Conservation (phyloP, 2,888 invertebrate species). For the Hypena proboscidalis region DNA sequence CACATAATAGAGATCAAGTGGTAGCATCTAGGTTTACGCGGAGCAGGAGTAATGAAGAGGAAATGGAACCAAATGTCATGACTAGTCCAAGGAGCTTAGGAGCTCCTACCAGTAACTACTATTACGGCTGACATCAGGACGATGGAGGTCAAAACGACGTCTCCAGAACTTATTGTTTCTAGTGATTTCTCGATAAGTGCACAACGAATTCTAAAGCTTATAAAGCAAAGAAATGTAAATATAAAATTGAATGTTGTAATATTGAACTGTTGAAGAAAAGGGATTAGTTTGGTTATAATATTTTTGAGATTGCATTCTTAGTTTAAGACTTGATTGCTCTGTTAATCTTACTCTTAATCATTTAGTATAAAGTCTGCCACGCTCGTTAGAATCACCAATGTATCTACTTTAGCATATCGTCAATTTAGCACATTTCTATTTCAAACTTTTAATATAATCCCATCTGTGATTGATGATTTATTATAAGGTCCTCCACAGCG, state of each 20-base stretch:
- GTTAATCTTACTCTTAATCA: conserved; percentile 27
- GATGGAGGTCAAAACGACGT: conserved; percentile 46
- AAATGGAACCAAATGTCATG: conserved; percentile 59
- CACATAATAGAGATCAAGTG: conserved; percentile 53
- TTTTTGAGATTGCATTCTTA: conserved; percentile 31
- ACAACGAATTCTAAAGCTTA: conserved; percentile 25
- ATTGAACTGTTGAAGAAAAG: conserved; percentile 24
- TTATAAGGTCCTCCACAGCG: conserved; percentile 19
- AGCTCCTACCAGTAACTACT: conserved; percentile 71
- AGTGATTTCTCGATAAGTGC: conserved; percentile 31
- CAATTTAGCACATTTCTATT: conserved; percentile 40
- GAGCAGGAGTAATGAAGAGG: conserved; percentile 61
- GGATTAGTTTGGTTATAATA: conserved; percentile 22
- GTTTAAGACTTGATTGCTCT: conserved; percentile 33
- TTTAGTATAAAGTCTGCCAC: conserved; percentile 35
- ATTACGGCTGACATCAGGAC: conserved; percentile 73
- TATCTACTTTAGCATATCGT: conserved; percentile 44
- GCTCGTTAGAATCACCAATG: conserved; percentile 41
- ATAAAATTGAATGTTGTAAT: conserved; percentile 21
- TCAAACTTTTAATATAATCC: conserved; percentile 26
- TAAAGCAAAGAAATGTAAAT: conserved; percentile 40
- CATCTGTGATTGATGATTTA: conserved; percentile 36
- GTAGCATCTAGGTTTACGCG: conserved; percentile 56
- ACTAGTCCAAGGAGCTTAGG: conserved; percentile 77
- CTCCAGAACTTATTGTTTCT: conserved; percentile 68